Conservation (phyloP, 2,888 invertebrate species). For the Parnassius glacialis region DNA sequence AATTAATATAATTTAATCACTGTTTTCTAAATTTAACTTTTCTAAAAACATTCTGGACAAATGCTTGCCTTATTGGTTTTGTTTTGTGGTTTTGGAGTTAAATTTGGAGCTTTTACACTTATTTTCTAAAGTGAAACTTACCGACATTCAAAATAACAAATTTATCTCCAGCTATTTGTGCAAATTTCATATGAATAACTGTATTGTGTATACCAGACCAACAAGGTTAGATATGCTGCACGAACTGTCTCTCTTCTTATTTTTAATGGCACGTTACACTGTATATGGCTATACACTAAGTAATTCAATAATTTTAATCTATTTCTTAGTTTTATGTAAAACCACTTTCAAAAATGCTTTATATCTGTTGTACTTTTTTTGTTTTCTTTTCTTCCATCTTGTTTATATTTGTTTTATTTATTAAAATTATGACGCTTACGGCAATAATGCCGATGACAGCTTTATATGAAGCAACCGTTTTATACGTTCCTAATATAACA, state of each 20-base stretch:
- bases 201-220: conserved; percentile 70
- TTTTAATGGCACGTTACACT: conserved; percentile 46
- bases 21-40: conserved; percentile 50
- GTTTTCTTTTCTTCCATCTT: too few relatives aligned
- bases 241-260: conserved; percentile 52
- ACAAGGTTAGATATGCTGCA: conserved; percentile 67
- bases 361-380: background rate
- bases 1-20: conserved; percentile 46
- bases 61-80: conserved; percentile 65
- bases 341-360: background rate
- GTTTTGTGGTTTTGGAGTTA: conserved; percentile 53
- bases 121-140: conserved; percentile 1
- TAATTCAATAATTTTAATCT: conserved; percentile 4
- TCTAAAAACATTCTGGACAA: conserved; percentile 49
- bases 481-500: background rate
- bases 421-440: background rate
- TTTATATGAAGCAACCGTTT: conserved; percentile 3
- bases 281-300: conserved; percentile 13
- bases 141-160: conserved; percentile 25
- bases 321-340: background rate
- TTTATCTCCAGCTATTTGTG: conserved; percentile 51
- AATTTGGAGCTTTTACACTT: conserved; percentile 37
- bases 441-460: background rate
- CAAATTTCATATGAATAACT: conserved; percentile 46
- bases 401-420: too few relatives aligned